Conservation (phyloP, 2,797 vertebrate species). For the Hemibagrus guttatus region DNA sequence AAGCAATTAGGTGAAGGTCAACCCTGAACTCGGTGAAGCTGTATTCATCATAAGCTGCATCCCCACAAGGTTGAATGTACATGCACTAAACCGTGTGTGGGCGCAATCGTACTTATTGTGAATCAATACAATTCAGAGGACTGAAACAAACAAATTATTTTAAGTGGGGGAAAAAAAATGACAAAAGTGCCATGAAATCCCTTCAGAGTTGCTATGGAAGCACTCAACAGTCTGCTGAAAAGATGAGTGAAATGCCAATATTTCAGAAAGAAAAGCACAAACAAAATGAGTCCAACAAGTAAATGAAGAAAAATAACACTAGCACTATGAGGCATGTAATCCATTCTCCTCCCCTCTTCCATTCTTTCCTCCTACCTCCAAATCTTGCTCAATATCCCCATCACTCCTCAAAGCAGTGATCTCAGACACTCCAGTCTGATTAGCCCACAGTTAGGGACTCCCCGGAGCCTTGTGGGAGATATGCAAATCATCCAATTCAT, state of each 20-base stretch:
- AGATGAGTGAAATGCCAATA: not conserved
- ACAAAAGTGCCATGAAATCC: constrained; percentile 5
- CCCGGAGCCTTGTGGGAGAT: constrained; percentile 29
- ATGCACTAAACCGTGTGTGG: not conserved
- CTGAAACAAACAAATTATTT: not conserved
- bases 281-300: constrained; percentile 4
- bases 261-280: not conserved
- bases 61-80: not conserved
- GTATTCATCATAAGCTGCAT: not conserved
- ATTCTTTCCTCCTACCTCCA: constrained; percentile 55
- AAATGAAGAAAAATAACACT: constrained; percentile 2
- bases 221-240: constrained; percentile 8
- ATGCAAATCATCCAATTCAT: constrained; percentile 49
- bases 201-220: not conserved
- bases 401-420: constrained; percentile 28
- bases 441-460: constrained; percentile 35
- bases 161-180: not conserved
- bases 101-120: not conserved
- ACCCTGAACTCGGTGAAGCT: not conserved
- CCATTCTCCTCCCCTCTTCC: not conserved
- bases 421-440: constrained; percentile 54
- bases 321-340: not conserved
- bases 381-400: constrained; percentile 51
- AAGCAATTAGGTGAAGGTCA: not conserved
- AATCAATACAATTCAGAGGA: not conserved